phyloP scores from a whole-genome alignment of 92 coral and sea anemone species.

The Phymanthus crucifer region DNA sequence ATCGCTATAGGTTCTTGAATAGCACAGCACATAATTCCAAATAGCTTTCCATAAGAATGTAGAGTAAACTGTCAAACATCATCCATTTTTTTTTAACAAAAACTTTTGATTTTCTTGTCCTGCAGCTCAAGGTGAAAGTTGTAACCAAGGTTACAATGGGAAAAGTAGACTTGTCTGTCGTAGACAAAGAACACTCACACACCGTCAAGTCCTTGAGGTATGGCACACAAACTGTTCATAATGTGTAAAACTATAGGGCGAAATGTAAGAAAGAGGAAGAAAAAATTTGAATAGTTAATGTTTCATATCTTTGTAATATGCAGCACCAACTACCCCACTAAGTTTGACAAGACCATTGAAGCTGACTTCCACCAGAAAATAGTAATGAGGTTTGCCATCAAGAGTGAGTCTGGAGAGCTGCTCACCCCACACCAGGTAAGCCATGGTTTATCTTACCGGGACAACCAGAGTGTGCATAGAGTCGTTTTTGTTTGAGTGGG shows the following conservation, averaged over 20 bases:
- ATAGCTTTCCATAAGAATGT: no score
- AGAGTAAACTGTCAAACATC: no score
- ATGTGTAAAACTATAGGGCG: not conserved
- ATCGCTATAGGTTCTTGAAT: no score
- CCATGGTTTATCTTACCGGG: conserved; percentile 17
- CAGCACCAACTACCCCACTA: conserved; percentile 75
- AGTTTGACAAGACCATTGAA: conserved; percentile 62
- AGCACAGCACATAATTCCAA: no score
- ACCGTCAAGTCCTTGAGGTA: conserved; percentile 86
- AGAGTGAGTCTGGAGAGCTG: conserved; percentile 75
- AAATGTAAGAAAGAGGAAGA: not conserved
- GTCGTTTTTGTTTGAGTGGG: no score
- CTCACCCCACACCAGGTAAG: conserved; percentile 94
- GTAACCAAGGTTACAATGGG: conserved; percentile 86
- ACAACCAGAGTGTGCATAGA: no score
- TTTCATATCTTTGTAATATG: not conserved
- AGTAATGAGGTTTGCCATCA: conserved; percentile 83
- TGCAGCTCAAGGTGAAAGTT: conserved; percentile 85
- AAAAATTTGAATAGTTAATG: not conserved
- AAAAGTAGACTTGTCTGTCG: conserved; percentile 72
- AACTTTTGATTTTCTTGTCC: conserved; percentile 2
- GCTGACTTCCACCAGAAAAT: conserved; percentile 95
- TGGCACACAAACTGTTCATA: not conserved
- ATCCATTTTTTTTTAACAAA: not conserved
- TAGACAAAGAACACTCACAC: conserved; percentile 93